Evolutionary conservation across 1,140 invertebrate genomes (phyloP), one percentile per base, ranked within the genome.

Genomic region (Eufriesea mexicana): DNA sequence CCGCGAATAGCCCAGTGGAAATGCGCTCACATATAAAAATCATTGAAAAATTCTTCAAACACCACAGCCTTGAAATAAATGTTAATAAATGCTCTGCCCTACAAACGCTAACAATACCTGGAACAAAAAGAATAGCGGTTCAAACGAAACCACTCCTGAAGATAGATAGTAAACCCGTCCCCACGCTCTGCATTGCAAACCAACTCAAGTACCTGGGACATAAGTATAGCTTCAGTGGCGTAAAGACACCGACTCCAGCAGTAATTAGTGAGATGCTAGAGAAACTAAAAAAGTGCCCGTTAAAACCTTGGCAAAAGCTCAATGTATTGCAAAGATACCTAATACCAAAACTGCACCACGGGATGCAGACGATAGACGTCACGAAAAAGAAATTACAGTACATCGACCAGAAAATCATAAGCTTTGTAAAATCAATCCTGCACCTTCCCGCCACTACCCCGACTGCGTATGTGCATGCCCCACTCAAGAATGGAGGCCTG

Each of bases 301-400:
- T 67, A 49, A 67, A 67, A 67, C 66, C 66, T 1, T 67, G 66
- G 66, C 66, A 67, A 10, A 67, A 67, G 16, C 5, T 67, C 1
- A 47, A 45, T n/a, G 8, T 67, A 7, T 20, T 67, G 8, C 66
- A 67, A 1, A 12, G 66, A 20, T 66, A 66, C n/a, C 28, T 66
- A 0, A 66, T 66, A 7, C 62, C 35, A 6, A 12, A 18, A 18
- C 23, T 67, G 47, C 66, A 67, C n/a, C 66, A 67, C 5, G 45
- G 66, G 4, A 1, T 67, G 10, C 66, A 67, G 23, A 9, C 16
- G 0, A 67, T 67, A 0, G 66, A 67, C 23, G 10, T 67, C 5
- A 67, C 7, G 23, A 47, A 10, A 4, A 35, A 35, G 35, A 35
- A 35, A 35, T 4, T 35, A 4, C 35, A 35, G 35, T 35, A 35